A percentile compares a stretch with the other conserved stretches of the same genome.
Conservation (phyloP, 2,888 invertebrate species). For the Brachylomia viminalis region DNA sequence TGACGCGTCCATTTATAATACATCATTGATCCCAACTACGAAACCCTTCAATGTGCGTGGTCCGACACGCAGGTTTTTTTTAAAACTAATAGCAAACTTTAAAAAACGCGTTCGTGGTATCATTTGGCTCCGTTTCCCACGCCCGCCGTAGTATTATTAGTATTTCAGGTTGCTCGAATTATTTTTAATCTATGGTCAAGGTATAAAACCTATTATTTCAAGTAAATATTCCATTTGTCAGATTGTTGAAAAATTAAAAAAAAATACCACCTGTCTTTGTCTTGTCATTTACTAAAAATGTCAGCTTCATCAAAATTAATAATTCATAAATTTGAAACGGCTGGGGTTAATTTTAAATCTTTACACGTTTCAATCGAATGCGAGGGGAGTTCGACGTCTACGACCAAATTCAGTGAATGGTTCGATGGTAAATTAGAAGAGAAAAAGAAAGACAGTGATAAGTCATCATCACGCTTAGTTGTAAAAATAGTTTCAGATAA, state of each 20-base stretch:
- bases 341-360: slow-evolving; percentile 80
- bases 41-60: not conserved
- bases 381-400: slow-evolving; percentile 69
- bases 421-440: slow-evolving; percentile 75
- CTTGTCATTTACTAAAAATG: slow-evolving; percentile 77
- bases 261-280: slow-evolving; percentile 44
- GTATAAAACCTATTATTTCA: slow-evolving; percentile 22
- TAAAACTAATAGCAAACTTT: not conserved
- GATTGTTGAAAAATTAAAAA: slow-evolving; percentile 27
- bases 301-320: slow-evolving; percentile 83
- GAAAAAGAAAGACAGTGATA: slow-evolving; percentile 76
- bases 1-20: no score
- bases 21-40: not conserved
- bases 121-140: not conserved
- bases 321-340: slow-evolving; percentile 84
- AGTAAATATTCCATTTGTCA: not conserved
- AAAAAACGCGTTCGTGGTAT: not conserved
- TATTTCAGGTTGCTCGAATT: not conserved
- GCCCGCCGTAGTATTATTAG: no score
- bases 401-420: slow-evolving; percentile 82
- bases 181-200: slow-evolving; percentile 29
- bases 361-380: slow-evolving; percentile 80
- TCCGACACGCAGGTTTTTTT: not conserved
- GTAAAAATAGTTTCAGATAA: slow-evolving; percentile 83
- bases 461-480: slow-evolving; percentile 81